phyloP scores from a whole-genome alignment of 2,797 vertebrate genomes.

The Eutrigla gurnardus region DNA sequence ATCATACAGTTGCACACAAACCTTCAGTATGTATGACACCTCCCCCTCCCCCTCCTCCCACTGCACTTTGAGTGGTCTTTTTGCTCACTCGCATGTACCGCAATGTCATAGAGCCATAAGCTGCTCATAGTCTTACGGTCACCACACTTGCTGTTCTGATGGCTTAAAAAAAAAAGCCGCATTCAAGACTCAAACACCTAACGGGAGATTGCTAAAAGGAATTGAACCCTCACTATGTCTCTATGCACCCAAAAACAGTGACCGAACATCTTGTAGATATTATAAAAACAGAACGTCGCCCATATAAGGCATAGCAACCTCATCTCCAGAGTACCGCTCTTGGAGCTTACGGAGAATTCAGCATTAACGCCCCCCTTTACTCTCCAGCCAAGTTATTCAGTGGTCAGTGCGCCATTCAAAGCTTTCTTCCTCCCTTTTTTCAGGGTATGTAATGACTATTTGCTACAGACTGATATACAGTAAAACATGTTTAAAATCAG shows the following conservation, averaged over 20 bases:
- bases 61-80: constrained; percentile 73
- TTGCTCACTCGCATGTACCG: constrained; percentile 59
- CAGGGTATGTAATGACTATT: constrained; percentile 94
- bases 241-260: constrained; percentile 71
- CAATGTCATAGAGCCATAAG: constrained; percentile 47
- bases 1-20: constrained; percentile 71
- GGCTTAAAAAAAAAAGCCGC: constrained; percentile 40
- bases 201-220: constrained; percentile 55
- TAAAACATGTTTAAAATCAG: constrained; percentile 92
- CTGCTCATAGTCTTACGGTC: constrained; percentile 34
- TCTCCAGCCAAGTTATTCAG: constrained; percentile 83
- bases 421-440: constrained; percentile 81
- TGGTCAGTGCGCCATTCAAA: constrained; percentile 92
- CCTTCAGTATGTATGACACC: constrained; percentile 60
- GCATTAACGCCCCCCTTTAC: constrained; percentile 52
- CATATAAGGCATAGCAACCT: constrained; percentile 58
- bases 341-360: constrained; percentile 67
- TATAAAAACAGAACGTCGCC: constrained; percentile 34
- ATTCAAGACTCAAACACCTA: constrained; percentile 48
- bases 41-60: neutral
- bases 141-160: constrained; percentile 31
- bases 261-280: constrained; percentile 49
- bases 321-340: constrained; percentile 52
- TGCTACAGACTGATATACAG: constrained; percentile 94
- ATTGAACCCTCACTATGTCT: constrained; percentile 55